These are phyloP conservation scores for Ormyrus nitidulus DNA, from an alignment of 2,888 invertebrate genomes.

Conservation along the genomic window DNA sequence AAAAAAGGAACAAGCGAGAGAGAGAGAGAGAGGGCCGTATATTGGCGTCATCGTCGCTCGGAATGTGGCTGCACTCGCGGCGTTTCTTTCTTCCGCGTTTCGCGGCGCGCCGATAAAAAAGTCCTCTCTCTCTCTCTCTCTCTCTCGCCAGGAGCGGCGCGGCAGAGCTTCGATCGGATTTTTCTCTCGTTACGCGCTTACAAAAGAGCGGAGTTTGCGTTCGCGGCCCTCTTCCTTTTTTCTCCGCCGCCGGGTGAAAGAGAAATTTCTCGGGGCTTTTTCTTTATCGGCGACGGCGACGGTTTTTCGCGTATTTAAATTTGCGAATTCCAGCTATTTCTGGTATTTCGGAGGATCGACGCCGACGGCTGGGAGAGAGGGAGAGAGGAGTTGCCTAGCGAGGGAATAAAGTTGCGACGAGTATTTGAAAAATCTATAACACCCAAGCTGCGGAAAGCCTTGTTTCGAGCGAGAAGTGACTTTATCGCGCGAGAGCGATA, in stretches of 20 bases:
- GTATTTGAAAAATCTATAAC: too few relatives aligned
- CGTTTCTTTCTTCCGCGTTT: constrained; percentile 14
- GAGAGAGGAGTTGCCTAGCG: too few relatives aligned
- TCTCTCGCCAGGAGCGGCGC: neutral
- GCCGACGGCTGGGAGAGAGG: too few relatives aligned
- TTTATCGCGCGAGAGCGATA: too few relatives aligned
- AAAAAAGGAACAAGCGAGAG: neutral
- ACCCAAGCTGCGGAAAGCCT: too few relatives aligned
- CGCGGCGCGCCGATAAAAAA: neutral
- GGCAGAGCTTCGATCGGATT: constrained; percentile 6
- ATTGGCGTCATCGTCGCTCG: constrained; percentile 2
- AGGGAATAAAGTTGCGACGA: too few relatives aligned
- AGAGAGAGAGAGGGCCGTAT: neutral
- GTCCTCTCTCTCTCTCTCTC: too few relatives aligned
- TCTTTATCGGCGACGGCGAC: neutral
- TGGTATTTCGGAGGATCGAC: constrained; percentile 1
- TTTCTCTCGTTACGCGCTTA: constrained; percentile 19
- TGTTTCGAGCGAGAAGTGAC: too few relatives aligned
- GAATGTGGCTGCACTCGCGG: constrained; percentile 16
- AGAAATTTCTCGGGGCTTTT: neutral
- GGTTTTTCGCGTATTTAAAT: constrained; percentile 10
- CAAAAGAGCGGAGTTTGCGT: neutral
- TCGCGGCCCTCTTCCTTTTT: neutral
- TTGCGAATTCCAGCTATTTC: constrained; percentile 7
- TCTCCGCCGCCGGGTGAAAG: neutral